phyloP scores from a whole-genome alignment of 2,113 vertebrate species.

The Hypocryptadius cinnamomeus region DNA sequence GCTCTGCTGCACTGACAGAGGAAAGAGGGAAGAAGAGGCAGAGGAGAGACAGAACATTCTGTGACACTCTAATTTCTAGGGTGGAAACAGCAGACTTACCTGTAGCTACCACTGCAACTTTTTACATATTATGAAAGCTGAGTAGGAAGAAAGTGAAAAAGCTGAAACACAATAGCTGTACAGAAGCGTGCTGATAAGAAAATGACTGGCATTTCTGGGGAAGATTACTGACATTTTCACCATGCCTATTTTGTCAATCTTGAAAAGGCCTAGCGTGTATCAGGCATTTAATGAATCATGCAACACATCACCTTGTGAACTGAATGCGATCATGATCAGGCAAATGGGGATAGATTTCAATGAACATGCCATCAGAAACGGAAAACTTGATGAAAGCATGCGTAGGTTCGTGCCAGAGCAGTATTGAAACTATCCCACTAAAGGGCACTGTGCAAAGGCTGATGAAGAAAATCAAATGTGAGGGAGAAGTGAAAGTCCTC shows the following conservation, averaged over 20 bases:
- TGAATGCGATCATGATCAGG: slow-evolving; percentile 1
- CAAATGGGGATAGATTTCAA: not conserved
- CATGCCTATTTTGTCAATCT: slow-evolving; percentile 10
- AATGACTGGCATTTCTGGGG: slow-evolving; percentile 14
- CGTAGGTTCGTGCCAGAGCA: not conserved
- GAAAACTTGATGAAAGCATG: slow-evolving; percentile 4
- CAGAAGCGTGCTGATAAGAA: not conserved
- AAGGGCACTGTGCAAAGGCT: not conserved
- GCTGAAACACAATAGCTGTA: not conserved
- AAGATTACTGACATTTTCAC: slow-evolving; percentile 52
- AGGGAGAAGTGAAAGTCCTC: not conserved
- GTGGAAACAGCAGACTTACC: not conserved
- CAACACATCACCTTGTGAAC: slow-evolving; percentile 13
- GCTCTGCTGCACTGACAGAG: not conserved
- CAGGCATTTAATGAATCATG: slow-evolving; percentile 24
- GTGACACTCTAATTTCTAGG: not conserved
- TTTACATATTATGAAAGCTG: not conserved
- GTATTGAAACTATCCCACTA: not conserved
- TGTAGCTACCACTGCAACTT: not conserved
- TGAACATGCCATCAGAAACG: not conserved
- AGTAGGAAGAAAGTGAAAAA: not conserved
- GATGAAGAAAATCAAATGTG: not conserved
- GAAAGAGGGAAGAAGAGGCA: not conserved
- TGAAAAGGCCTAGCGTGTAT: not conserved
- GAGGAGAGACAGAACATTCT: not conserved